A percentile compares a stretch with the other conserved stretches of the same genome.
These are phyloP conservation scores for Mellivora capensis DNA, from an alignment of 2,113 vertebrate genomes.

Conservation along the genomic window DNA sequence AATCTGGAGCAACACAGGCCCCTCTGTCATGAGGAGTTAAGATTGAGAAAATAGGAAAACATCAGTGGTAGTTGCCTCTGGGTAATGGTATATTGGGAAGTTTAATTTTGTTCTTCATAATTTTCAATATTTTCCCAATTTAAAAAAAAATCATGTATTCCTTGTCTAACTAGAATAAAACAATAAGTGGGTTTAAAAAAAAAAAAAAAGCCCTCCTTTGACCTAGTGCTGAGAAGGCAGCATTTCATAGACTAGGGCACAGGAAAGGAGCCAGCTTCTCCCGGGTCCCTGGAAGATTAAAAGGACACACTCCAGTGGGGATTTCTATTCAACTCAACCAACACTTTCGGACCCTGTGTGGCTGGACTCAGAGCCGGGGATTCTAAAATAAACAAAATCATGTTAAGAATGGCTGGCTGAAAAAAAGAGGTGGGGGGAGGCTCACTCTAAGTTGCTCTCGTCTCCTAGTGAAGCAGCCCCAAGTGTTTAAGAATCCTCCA, in stretches of 20 bases:
- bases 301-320: rapidly evolving
- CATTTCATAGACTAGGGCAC: neutral
- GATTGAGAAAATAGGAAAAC: neutral
- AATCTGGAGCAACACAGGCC: neutral
- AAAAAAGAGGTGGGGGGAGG: rapidly evolving
- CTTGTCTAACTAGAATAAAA: neutral
- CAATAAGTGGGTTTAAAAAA: neutral
- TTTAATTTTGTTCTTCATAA: conserved; percentile 9
- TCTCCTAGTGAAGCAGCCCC: neutral
- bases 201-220: neutral
- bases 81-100: neutral
- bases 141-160: neutral
- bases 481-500: neutral
- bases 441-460: neutral
- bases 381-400: neutral
- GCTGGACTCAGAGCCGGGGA: neutral
- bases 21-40: neutral
- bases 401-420: neutral
- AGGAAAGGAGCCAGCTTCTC: neutral
- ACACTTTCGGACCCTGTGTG: neutral
- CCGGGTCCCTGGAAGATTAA: neutral
- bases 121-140: neutral
- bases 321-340: neutral
- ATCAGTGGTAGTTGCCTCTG: neutral
- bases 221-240: neutral